These are phyloP conservation scores for Sinocyclocheilus anshuiensis DNA, from an alignment of 2,113 vertebrate genomes.

Conservation along the genomic window DNA sequence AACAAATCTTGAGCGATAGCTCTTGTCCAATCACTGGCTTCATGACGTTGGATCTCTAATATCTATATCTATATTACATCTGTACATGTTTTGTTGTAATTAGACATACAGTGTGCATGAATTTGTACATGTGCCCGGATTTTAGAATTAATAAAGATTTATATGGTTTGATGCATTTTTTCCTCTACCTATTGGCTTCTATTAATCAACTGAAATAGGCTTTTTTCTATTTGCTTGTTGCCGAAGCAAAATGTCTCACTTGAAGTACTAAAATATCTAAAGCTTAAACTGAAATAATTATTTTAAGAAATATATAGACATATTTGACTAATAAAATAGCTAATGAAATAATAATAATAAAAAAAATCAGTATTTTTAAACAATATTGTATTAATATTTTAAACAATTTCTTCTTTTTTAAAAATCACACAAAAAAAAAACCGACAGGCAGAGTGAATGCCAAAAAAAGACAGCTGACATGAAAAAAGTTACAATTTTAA, in stretches of 20 bases:
- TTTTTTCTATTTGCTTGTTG: neutral
- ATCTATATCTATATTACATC: slow-evolving; percentile 2
- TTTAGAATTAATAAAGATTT: slow-evolving; percentile 40
- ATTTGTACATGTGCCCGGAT: neutral
- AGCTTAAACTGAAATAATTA: no score
- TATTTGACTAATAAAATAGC: no score
- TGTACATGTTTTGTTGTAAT: slow-evolving; percentile 1
- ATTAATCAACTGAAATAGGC: neutral
- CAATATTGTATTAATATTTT: no score
- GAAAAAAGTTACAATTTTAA: neutral
- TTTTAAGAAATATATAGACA: no score
- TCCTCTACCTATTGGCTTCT: slow-evolving; percentile 15
- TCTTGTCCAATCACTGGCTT: slow-evolving; percentile 12
- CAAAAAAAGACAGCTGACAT: neutral
- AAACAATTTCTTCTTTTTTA: no score
- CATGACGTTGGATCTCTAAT: neutral
- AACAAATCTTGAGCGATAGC: neutral
- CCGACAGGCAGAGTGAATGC: neutral
- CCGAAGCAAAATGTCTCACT: no score
- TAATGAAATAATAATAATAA: no score
- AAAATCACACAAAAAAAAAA: neutral
- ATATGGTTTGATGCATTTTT: slow-evolving; percentile 34
- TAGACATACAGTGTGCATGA: slow-evolving; percentile 33
- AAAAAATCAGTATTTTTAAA: no score
- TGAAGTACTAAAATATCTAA: no score